Conservation (phyloP, 2,797 vertebrate species). For the Rhodeus uyekii region DNA sequence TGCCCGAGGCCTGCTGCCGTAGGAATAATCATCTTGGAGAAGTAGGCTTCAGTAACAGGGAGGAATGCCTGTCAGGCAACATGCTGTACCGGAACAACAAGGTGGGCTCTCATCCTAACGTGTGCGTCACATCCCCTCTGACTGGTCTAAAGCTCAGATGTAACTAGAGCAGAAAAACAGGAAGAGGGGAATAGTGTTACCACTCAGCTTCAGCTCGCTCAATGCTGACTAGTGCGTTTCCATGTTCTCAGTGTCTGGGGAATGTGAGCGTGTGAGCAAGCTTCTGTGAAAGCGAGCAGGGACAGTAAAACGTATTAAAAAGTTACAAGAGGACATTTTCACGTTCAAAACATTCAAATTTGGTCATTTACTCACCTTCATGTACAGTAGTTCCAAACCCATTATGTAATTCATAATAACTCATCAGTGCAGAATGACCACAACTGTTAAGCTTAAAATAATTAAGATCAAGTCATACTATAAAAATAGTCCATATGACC, state of each 20-base stretch:
- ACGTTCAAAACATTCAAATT: too few relatives aligned
- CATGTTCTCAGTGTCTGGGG: conserved; percentile 62
- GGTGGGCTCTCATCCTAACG: conserved; percentile 69
- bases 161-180: conserved; percentile 68
- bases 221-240: conserved; percentile 68
- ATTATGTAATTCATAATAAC: background rate
- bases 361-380: background rate
- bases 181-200: conserved; percentile 55
- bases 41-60: conserved; percentile 73
- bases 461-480: background rate
- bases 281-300: conserved; percentile 32
- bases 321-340: background rate
- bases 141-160: conserved; percentile 50
- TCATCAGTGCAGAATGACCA: background rate
- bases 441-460: background rate
- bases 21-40: conserved; percentile 77
- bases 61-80: conserved; percentile 82
- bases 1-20: conserved; percentile 88
- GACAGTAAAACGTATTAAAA: conserved; percentile 22
- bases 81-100: conserved; percentile 89
- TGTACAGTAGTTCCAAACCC: too few relatives aligned
- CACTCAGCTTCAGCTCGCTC: too few relatives aligned
- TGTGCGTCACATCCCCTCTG: conserved; percentile 17
- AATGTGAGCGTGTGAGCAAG: conserved; percentile 40
- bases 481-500: background rate